Percentiles rank a stretch among this genome's conserved stretches.
Conservation (phyloP, 2,113 vertebrate species). For the Tetrao urogallus region DNA sequence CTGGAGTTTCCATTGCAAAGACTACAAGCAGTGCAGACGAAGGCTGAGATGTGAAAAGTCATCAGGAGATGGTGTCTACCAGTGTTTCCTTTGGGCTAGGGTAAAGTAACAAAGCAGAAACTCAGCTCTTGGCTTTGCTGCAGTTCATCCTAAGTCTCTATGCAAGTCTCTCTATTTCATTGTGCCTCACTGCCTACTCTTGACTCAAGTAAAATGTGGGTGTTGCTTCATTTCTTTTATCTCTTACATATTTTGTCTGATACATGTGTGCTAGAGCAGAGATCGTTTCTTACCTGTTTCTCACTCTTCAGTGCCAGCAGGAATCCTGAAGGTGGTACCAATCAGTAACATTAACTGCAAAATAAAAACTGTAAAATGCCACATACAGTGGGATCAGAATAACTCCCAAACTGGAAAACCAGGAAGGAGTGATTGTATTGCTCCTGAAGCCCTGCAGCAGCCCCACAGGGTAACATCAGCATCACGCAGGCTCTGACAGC, state of each 20-base stretch:
- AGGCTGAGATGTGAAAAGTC: neutral
- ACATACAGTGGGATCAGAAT: neutral
- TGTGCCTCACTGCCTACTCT: neutral
- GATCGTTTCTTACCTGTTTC: neutral
- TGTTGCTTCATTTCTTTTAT: neutral
- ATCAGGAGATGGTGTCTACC: neutral
- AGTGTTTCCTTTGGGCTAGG: neutral
- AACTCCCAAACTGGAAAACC: neutral
- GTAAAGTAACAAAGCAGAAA: neutral
- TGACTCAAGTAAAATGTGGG: neutral
- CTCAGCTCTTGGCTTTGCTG: neutral
- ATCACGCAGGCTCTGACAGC: rapidly evolving
- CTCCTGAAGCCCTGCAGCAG: neutral
- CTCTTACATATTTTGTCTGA: neutral
- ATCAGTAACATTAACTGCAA: neutral
- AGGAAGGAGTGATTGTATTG: neutral
- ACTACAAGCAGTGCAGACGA: neutral
- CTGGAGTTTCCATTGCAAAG: neutral
- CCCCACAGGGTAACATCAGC: neutral
- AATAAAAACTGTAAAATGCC: neutral
- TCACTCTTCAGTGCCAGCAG: neutral
- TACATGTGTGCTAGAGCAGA: neutral
- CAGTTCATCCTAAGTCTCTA: neutral
- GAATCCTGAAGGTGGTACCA: neutral
- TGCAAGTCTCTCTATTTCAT: neutral